Base-by-base conservation (phyloP, 2,888 invertebrate species). In the Pedicia rivosa region DNA sequence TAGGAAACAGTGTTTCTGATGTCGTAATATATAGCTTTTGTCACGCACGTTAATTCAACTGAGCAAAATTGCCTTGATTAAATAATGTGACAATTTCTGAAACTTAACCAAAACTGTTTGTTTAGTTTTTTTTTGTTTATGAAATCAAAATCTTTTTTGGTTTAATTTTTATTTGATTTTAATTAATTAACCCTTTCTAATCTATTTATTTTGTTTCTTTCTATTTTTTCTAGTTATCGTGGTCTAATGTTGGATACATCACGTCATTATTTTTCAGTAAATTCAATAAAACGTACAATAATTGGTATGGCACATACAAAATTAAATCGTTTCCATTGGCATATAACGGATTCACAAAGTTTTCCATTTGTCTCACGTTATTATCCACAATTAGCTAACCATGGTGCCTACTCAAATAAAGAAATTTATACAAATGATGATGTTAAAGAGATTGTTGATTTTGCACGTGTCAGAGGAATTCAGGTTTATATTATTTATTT, bases 301-400 rank as follows among this genome's bases (percentile, higher is more conserved):
- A 78, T 84, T 40, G 90, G 81, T 3, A 91, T 94, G 92, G 76
- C 82, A 0, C 75, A 83, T 31, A 76, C 78, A 48, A 94, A 94
- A 59, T 58, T 92, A 44, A 94, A 94, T 62, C 83, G 86, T 3
- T 81, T 94, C 52, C 92, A 94, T 53, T 92, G 92, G 92, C 84
- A 87, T 51, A 67, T 83, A 20, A 78, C 78, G 5, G 94, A 94
- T 57, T 86, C 90, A 10, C 90, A 92, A 56, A 87, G 90, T 45
- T 92, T 92, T 59, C 92, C 94, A 1, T 77, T 86, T 55, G 73
- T 78, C 43, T 72, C 84, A 4, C 71, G 73, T 16, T 67, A 72
- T 43, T 78, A 75, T 37, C 87, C 87, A 1, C 74, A 82, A 53
- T 63, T 88, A 53, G 78, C 83, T 0, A 70, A 74, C 43, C 78